A percentile compares a stretch with the other conserved stretches of the same genome.
Evolutionary conservation across 1,140 invertebrate genomes (phyloP).

Genomic region (Telenomus remus): DNA sequence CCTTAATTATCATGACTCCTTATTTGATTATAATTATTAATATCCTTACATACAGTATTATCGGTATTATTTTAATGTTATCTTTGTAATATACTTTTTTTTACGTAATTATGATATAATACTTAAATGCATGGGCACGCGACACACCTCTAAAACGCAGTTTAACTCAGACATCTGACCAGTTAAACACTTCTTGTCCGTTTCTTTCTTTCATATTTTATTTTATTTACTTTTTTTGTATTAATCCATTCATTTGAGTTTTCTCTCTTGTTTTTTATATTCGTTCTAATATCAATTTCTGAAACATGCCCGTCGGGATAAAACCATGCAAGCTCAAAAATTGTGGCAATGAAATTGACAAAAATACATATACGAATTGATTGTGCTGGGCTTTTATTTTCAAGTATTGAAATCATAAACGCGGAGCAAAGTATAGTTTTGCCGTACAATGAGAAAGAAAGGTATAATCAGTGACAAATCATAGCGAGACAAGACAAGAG

Average conservation of each 20-base stretch:
- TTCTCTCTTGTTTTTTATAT: neutral
- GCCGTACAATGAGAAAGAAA: neutral
- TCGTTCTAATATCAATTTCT: conserved; percentile 9
- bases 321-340: conserved; percentile 54
- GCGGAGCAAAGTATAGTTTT: conserved; percentile 43
- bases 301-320: conserved; percentile 54
- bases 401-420: conserved; percentile 32
- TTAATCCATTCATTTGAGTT: no score
- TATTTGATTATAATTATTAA: conserved; percentile 73
- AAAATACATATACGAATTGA: conserved; percentile 53
- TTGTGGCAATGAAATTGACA: conserved; percentile 48
- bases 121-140: conserved; percentile 72
- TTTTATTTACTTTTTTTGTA: no score
- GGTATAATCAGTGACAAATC: no score
- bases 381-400: conserved; percentile 52
- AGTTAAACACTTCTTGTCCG: conserved; percentile 17
- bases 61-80: conserved; percentile 68
- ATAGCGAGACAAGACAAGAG: neutral
- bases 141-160: conserved; percentile 57
- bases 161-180: conserved; percentile 38
- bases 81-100: conserved; percentile 70
- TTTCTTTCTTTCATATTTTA: neutral
- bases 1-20: conserved; percentile 65
- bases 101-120: conserved; percentile 74
- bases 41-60: conserved; percentile 73